Base-by-base conservation (phyloP, 1,140 invertebrate species). In the Drosophila bocqueti region DNA sequence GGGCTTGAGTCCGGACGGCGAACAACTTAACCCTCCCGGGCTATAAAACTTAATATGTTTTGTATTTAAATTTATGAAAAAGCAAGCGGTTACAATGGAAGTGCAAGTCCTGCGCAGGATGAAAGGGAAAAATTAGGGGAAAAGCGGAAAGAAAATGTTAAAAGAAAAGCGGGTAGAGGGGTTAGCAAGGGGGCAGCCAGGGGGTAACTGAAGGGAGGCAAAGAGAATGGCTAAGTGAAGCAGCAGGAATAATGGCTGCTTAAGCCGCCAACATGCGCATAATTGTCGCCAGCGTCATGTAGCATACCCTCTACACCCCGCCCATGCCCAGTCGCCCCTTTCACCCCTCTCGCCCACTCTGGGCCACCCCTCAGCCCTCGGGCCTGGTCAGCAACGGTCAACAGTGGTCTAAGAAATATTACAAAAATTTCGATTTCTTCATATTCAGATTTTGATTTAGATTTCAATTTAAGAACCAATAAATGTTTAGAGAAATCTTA, bases 51-150 rank as follows among this genome's bases (percentile, higher is more conserved):
- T 89, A 89, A 89, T 89, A 89, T 90, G 84, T 89, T 89, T 89
- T 84, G 84, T 89, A 89, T 89, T 89, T 89, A 89, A 89, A 89
- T 89, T 89, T 89, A 89, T 89, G 85, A 89, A 89, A 86, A 86
- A 79, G 64, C 80, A 76, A 73, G 69, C 69, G 67, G 69, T 50
- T 72, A 73, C 69, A 73, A 73, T 73, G 69, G 69, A 73, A 73
- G 67, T 73, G 67, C 69, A 73, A 73, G 69, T 60, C 69, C 66
- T 50, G 45, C 9, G 9, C 31, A 50, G 38, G 62, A 52, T 38
- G 29, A 49, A 49, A 60, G 67, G 46, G 21, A 47, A 73, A 74
- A 74, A 72, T 42, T 61, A 61, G 31, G 29, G 71, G 13, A 43
- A 52, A 18, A 50, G 49, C 15, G 59, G 26, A 34, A 26, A 24